phyloP scores from a whole-genome alignment of 2,113 vertebrate species.

The Bos taurus region ARS-UCD2.0 NC_037328.1:70029501-70030000 shows the following conservation, averaged over 20 bases:
- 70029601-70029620: background rate
- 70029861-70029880: background rate
- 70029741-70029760: background rate
- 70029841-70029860: background rate
- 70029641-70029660: background rate
- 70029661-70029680: background rate
- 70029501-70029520: background rate
- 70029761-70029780: background rate
- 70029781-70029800: background rate
- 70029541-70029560: background rate
- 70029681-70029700: background rate
- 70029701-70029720: background rate
- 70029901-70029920: background rate
- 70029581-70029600: background rate
- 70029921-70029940: background rate
- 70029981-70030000: background rate
- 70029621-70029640: background rate
- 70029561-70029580: background rate
- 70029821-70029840: background rate
- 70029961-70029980: background rate
- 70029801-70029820: background rate
- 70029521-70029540: background rate
- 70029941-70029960: background rate
- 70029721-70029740: constrained; percentile 6
- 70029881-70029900: background rate